Evolutionary conservation across 2,797 vertebrate genomes (phyloP).

Genomic region (Notamacropus eugenii): DNA sequence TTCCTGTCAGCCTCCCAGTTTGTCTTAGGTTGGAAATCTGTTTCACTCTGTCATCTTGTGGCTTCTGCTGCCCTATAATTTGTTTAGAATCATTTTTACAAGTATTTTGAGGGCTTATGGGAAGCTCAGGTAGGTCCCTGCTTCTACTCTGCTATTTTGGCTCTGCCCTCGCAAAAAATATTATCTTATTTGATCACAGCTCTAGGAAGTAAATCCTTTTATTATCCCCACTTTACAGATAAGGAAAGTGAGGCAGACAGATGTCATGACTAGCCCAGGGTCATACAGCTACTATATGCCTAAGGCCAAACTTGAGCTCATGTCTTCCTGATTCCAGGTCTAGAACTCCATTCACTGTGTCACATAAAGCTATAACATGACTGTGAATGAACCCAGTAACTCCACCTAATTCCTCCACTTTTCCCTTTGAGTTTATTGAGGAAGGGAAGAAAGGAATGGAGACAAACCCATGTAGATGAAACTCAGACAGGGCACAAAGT

Average conservation of each 20-base stretch:
- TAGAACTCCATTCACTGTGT: not conserved
- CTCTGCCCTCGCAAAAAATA: not conserved
- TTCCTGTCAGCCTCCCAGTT: too few relatives aligned
- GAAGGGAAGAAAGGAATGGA: not conserved
- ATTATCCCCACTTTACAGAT: not conserved
- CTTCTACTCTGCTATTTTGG: too few relatives aligned
- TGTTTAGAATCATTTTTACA: too few relatives aligned
- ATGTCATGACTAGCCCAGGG: not conserved
- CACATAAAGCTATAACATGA: not conserved
- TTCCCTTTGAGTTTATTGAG: not conserved
- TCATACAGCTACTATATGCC: not conserved
- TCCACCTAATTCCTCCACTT: not conserved
- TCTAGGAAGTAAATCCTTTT: not conserved
- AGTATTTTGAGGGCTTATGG: too few relatives aligned
- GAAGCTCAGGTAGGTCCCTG: too few relatives aligned
- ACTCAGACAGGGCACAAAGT: too few relatives aligned
- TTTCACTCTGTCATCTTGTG: too few relatives aligned
- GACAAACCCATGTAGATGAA: not conserved
- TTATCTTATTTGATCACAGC: not conserved
- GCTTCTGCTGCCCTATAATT: too few relatives aligned
- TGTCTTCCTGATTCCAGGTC: not conserved
- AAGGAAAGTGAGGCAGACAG: not conserved
- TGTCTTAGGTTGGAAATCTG: too few relatives aligned
- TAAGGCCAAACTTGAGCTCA: not conserved
- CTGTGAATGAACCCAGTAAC: not conserved